Evolutionary conservation across 2,888 invertebrate genomes (phyloP), one percentile per base, ranked within the genome.

Genomic region (Nymphalis polychloros): DNA sequence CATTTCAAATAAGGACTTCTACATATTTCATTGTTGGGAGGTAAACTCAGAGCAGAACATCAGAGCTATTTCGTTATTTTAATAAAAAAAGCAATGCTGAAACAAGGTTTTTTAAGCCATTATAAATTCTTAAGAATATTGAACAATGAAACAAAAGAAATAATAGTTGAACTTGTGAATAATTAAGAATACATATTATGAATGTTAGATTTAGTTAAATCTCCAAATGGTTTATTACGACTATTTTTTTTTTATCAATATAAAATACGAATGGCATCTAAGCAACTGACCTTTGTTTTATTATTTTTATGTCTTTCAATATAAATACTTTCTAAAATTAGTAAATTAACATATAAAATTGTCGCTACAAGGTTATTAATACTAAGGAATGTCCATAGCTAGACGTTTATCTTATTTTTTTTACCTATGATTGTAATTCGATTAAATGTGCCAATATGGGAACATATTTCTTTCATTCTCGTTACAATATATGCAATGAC

Each of bases 251-350:
- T 41, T 41, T n/a, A n/a, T 47, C 46, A 60, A 49, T 53, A 23
- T 31, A 27, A 13, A 48, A 23, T 48, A 55, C 20, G 17, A 67
- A 61, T 62, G 61, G 61, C 41, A 19, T 49, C 20, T 31, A 31
- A 6, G 6, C 27, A 31, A 31, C 27, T 35, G 52, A 59, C 59
- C 67, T 68, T 52, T 60, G 20, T 16, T 59, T 63, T 46, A 63
- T 46, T 63, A 59, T 13, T 1, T 47, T 52, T 63, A 41, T 49
- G 20, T 63, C 16, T 59, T 13, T 17, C 19, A 19, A 52, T 47
- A 16, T 63, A 63, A 27, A 27, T 19, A 68, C 67, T 64, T 68
- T 68, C 67, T 59, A 68, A 68, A 63, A 63, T 59, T 8, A 20
- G 20, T 57, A 57, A 57, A 57, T 8, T 23, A 27, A 10, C 13